Evolutionary conservation across 2,888 invertebrate species (phyloP).

Genomic region (Nudaria mundana): DNA sequence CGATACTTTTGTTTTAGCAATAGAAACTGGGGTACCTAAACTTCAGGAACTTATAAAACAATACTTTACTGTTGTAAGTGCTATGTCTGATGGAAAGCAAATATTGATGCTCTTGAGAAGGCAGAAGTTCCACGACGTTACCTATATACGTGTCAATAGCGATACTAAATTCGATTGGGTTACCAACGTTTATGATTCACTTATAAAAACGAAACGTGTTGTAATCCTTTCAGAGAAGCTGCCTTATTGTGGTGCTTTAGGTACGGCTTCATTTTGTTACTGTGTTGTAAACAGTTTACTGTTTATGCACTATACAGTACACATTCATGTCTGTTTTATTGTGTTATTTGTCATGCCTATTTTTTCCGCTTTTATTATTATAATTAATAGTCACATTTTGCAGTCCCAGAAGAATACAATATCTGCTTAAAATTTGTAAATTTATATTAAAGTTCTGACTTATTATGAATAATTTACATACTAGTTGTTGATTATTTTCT

Average conservation of each 20-base stretch:
- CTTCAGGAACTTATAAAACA: slow-evolving; percentile 32
- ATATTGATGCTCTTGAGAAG: slow-evolving; percentile 44
- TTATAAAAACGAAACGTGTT: slow-evolving; percentile 41
- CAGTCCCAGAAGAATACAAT: too few relatives aligned
- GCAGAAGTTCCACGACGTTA: slow-evolving; percentile 19
- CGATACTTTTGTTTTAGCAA: slow-evolving; percentile 41
- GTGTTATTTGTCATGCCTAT: too few relatives aligned
- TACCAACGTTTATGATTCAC: slow-evolving; percentile 36
- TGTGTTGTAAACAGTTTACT: too few relatives aligned
- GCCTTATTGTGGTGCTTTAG: slow-evolving; percentile 47
- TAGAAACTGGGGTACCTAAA: slow-evolving; percentile 38
- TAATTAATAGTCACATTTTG: too few relatives aligned
- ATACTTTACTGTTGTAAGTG: slow-evolving; percentile 41
- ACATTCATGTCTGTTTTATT: too few relatives aligned
- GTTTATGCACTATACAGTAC: too few relatives aligned
- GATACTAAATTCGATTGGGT: slow-evolving; percentile 51
- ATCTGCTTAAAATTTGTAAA: too few relatives aligned
- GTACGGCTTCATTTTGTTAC: too few relatives aligned
- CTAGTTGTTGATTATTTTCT: too few relatives aligned
- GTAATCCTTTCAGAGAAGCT: slow-evolving; percentile 49
- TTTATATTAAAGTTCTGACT: too few relatives aligned
- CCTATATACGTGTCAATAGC: slow-evolving; percentile 40
- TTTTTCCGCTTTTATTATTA: too few relatives aligned
- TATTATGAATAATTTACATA: too few relatives aligned
- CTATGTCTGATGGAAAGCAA: slow-evolving; percentile 42